Evolutionary conservation across 2,797 vertebrate species (phyloP), one percentile per base, ranked within the genome.

Genomic region (Liparis tanakae): DNA sequence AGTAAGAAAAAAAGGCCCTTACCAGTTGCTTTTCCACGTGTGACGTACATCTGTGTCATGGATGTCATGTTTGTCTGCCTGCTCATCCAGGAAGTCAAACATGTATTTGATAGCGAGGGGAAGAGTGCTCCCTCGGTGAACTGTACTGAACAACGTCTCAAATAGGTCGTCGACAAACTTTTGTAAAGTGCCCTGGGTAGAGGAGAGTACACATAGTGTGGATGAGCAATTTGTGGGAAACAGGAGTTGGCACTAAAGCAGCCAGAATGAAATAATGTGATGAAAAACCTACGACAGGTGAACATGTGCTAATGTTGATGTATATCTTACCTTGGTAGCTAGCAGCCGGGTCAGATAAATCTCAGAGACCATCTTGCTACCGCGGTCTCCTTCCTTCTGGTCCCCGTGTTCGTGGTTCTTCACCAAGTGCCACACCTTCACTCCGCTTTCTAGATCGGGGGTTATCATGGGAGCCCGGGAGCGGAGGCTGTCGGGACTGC

Each of bases 11-110:
- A 43, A 12, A 30, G 6, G 22, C n/a, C 1, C 93, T 94, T 76
- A 99, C 98, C 98, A 99, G 92, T 99, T 99, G 94, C 98, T 99
- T 87, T 99, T 99, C 98, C 98, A 99, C 3, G 98, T 99, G 94
- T 99, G 98, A 39, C 98, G 94, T 0, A 99, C 97, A 5, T 98
- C 97, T 0, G 96, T 97, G 94, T 99, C 97, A 0, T 98, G 96
- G 84, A 99, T 99, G 89, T 92, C 87, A 10, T 99, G 98, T 74
- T 96, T 96, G 91, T 99, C 98, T 0, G 98, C 98, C 92, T 99
- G 98, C 90, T 99, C 98, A 13, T 99, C 98, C 94, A 99, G 91
- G 95, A 99, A 99, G 76, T 99, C 98, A 7, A 99, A 99, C 98
- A 99, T 99, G 91, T 99, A 99, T 86, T 99, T 99, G 93, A 99